A percentile compares a stretch with the other conserved stretches of the same genome.
phyloP scores from a whole-genome alignment of 2,888 invertebrate genomes.

The Tinea pellionella region DNA sequence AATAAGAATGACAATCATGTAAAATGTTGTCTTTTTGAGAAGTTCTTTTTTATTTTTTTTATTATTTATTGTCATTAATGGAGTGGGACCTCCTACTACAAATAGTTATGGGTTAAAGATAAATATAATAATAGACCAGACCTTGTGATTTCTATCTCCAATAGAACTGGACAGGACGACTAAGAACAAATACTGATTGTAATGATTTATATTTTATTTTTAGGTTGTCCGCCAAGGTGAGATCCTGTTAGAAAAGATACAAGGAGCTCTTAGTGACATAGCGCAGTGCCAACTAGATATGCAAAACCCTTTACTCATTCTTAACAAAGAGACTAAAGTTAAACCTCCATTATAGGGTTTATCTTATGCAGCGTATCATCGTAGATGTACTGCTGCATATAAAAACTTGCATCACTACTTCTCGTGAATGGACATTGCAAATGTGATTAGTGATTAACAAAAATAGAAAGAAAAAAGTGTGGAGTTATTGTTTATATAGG shows the following conservation, averaged over 20 bases:
- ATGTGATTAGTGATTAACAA: not conserved
- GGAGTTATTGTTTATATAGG: too few species aligned
- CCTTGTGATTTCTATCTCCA: too few species aligned
- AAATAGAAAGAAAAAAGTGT: too few species aligned
- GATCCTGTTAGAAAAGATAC: conserved; percentile 86
- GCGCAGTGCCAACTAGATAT: conserved; percentile 92
- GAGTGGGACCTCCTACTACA: too few species aligned
- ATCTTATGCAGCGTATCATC: conserved; percentile 23
- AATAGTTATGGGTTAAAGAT: too few species aligned
- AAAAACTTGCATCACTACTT: not conserved
- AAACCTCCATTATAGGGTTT: conserved; percentile 44
- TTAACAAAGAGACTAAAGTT: conserved; percentile 48
- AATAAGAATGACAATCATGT: too few species aligned
- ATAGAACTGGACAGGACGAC: too few species aligned
- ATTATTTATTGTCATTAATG: too few species aligned
- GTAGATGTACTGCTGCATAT: conserved; percentile 15
- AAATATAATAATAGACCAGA: too few species aligned
- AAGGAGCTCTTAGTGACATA: conserved; percentile 91
- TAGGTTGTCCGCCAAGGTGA: conserved; percentile 89
- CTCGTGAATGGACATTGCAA: not conserved
- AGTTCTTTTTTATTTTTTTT: too few species aligned
- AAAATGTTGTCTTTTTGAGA: too few species aligned
- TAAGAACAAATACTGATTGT: too few species aligned
- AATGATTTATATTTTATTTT: not conserved
- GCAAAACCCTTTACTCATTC: conserved; percentile 74